Evolutionary conservation across 2,797 vertebrate genomes (phyloP), one percentile per base, ranked within the genome.

Genomic region (Pyrocephalus nanus): DNA sequence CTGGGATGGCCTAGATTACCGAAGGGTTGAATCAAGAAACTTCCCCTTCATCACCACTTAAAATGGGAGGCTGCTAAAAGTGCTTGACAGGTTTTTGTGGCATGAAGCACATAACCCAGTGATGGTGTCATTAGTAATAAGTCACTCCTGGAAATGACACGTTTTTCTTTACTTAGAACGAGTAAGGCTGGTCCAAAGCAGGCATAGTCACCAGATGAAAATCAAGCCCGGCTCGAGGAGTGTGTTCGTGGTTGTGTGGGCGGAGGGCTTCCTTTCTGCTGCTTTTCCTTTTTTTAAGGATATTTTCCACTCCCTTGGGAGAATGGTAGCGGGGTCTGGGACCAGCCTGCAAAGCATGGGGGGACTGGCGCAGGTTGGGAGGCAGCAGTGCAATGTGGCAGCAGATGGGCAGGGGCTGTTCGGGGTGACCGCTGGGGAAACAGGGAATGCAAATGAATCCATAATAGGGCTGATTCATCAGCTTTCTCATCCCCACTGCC

Each of bases 51-150:
- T 90, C 91, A 82, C 76, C 75, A 69, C 89, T 95, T 96, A 97
- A 96, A 97, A 96, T 97, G 95, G 84, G 92, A 96, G 95, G 92
- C 79, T 91, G 92, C 94, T 95, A 94, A 96, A 95, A 92, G 90
- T 81, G 92, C 96, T 91, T 97, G 95, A 91, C 95, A 96, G 94
- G 94, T 94, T 96, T 96, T 95, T 96, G 92, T 95, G 96, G 96
- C 84, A 85, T 82, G 93, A 96, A 96, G 73, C 89, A 83, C 97
- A 97, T 97, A 97, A 90, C 95, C 95, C 91, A 90, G 96, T 36
- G 90, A 93, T 97, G 93, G 94, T 97, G 96, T 97, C 95, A 97
- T 97, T 95, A 87, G 81, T 93, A 96, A 97, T 97, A 97, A 96
- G 95, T 96, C 96, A 95, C 92, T 93, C 79, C 87, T 96, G 96